These are phyloP conservation scores for Tachystola acroxantha DNA, from an alignment of 2,888 invertebrate species.

Conservation along the genomic window DNA sequence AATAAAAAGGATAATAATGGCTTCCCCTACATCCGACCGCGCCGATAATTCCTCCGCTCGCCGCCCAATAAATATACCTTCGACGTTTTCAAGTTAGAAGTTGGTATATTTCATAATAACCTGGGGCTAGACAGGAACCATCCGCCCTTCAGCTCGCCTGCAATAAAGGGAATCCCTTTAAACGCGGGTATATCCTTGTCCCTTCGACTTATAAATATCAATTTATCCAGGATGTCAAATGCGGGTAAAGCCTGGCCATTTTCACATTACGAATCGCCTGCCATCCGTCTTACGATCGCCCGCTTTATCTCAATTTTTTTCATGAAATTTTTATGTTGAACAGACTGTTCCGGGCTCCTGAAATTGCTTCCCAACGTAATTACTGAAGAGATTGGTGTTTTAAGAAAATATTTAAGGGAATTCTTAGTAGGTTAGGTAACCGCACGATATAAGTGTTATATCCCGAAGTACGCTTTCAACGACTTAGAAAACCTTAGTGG, in stretches of 20 bases:
- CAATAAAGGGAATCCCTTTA: slow-evolving; percentile 77
- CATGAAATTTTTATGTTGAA: slow-evolving; percentile 33
- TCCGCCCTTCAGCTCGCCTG: slow-evolving; percentile 56
- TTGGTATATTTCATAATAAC: slow-evolving; percentile 74
- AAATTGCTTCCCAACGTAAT: slow-evolving; percentile 13
- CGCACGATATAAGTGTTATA: no score
- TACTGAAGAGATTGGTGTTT: slow-evolving; percentile 11
- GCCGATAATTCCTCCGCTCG: slow-evolving; percentile 64
- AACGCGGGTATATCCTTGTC: slow-evolving; percentile 61
- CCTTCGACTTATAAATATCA: slow-evolving; percentile 76
- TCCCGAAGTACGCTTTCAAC: no score
- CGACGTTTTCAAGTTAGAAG: slow-evolving; percentile 70
- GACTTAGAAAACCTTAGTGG: no score
- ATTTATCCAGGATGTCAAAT: slow-evolving; percentile 74
- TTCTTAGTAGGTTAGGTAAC: background rate
- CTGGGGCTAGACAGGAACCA: slow-evolving; percentile 66
- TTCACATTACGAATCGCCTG: slow-evolving; percentile 62
- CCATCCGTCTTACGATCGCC: slow-evolving; percentile 46
- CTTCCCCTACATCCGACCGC: slow-evolving; percentile 64
- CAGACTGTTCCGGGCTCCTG: slow-evolving; percentile 11
- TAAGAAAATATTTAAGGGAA: background rate
- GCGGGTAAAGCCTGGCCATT: slow-evolving; percentile 61
- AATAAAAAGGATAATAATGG: slow-evolving; percentile 76
- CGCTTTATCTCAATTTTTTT: slow-evolving; percentile 51
- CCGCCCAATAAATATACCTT: slow-evolving; percentile 72